A percentile compares a stretch with the other conserved stretches of the same genome.
Evolutionary conservation across 1,140 invertebrate species (phyloP).

Genomic region (Lepidurus apus): DNA sequence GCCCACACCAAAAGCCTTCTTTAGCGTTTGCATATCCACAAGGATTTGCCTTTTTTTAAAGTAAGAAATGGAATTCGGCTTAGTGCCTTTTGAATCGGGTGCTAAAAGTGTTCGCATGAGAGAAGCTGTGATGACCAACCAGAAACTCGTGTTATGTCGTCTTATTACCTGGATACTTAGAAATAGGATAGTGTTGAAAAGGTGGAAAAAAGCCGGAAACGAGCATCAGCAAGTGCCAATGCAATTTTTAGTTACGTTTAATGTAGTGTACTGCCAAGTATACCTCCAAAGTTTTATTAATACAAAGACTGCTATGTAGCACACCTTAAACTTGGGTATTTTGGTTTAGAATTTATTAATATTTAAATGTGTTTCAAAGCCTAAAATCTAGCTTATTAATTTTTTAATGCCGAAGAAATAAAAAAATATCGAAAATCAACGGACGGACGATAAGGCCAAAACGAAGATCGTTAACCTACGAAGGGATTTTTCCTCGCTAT

Average conservation of each 20-base stretch:
- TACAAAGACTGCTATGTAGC: constrained; percentile 1
- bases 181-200: background rate
- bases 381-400: no score
- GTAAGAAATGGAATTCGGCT: background rate
- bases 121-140: background rate
- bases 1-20: background rate
- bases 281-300: background rate
- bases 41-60: background rate
- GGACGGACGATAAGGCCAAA: background rate
- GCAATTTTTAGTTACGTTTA: constrained; percentile 6
- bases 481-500: background rate
- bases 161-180: background rate
- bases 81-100: constrained; percentile 1
- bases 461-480: background rate
- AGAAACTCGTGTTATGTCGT: constrained; percentile 3
- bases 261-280: background rate
- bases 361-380: no score
- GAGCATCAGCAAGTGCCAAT: constrained; percentile 12
- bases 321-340: background rate
- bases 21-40: background rate
- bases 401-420: no score
- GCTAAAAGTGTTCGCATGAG: background rate
- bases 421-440: no score
- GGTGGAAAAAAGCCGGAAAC: background rate
- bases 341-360: no score